phyloP scores from a whole-genome alignment of 2,113 vertebrate genomes.

The Oncorhynchus keta region DNA sequence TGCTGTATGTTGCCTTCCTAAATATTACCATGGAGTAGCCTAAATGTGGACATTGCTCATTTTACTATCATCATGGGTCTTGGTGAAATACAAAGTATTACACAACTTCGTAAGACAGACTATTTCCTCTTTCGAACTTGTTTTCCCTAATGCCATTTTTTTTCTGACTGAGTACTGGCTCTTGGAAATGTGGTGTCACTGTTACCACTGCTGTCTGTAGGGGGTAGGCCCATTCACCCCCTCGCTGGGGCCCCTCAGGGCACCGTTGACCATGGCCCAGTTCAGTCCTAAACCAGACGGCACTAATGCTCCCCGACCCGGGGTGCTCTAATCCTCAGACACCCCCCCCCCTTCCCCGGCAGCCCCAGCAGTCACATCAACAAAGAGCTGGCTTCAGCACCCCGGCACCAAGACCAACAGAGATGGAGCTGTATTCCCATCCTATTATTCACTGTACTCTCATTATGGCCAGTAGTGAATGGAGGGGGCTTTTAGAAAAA shows the following conservation, averaged over 20 bases:
- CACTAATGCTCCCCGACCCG: slow-evolving; percentile 42
- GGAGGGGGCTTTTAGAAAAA: slow-evolving; percentile 20
- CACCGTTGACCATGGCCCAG: slow-evolving; percentile 35
- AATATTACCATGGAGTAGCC: too few species aligned
- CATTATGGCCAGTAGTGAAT: slow-evolving; percentile 27
- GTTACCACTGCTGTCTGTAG: background rate
- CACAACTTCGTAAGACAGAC: background rate
- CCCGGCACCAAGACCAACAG: slow-evolving; percentile 35
- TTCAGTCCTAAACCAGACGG: slow-evolving; percentile 49
- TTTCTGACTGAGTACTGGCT: too few species aligned
- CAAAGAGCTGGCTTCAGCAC: slow-evolving; percentile 46
- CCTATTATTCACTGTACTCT: slow-evolving; percentile 27
- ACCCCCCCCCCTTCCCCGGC: slow-evolving; percentile 7
- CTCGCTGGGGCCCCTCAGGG: slow-evolving; percentile 46
- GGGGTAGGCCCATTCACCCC: background rate
- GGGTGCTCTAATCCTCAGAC: slow-evolving; percentile 43
- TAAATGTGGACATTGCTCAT: too few species aligned
- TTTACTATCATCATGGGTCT: too few species aligned
- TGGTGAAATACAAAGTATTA: too few species aligned
- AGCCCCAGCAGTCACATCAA: slow-evolving; percentile 16
- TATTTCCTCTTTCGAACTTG: too few species aligned
- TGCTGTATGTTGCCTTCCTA: too few species aligned
- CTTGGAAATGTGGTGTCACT: too few species aligned
- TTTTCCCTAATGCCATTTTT: too few species aligned
- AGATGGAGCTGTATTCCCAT: slow-evolving; percentile 9